Evolutionary conservation across 2,113 vertebrate species (phyloP).

Genomic region (Orycteropus afer): DNA sequence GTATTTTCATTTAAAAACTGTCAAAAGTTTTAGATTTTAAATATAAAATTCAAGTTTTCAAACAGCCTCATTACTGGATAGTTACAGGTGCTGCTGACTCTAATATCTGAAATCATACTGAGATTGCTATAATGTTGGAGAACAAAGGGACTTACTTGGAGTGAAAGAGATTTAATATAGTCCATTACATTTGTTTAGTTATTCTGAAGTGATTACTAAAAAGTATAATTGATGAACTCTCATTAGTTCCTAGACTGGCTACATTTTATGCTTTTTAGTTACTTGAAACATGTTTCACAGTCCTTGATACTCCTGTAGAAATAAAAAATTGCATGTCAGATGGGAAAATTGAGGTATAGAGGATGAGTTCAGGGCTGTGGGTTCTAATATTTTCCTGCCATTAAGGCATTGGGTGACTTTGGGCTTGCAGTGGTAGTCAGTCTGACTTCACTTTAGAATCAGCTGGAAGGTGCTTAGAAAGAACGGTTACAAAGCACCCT

Average conservation of each 20-base stretch:
- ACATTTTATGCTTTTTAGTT: background rate
- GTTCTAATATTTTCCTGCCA: background rate
- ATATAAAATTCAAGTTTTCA: background rate
- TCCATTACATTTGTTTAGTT: background rate
- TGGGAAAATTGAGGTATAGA: background rate
- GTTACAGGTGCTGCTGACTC: background rate
- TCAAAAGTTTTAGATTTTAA: background rate
- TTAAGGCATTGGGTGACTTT: background rate
- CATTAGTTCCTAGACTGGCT: background rate
- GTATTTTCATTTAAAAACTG: slow-evolving; percentile 17
- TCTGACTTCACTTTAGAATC: background rate
- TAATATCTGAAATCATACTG: background rate
- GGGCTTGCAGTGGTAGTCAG: background rate
- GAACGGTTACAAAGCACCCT: background rate
- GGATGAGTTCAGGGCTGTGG: background rate
- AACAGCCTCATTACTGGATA: too few species aligned
- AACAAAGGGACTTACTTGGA: background rate
- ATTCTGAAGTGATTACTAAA: background rate
- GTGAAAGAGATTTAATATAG: background rate
- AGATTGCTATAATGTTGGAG: background rate
- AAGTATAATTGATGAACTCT: background rate
- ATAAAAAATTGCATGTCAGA: background rate
- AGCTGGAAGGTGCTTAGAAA: background rate
- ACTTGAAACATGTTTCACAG: background rate
- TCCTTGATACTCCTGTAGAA: background rate